Evolutionary conservation across 2,797 vertebrate genomes (phyloP), one percentile per base, ranked within the genome.

Genomic region (Semaprochilodus insignis): DNA sequence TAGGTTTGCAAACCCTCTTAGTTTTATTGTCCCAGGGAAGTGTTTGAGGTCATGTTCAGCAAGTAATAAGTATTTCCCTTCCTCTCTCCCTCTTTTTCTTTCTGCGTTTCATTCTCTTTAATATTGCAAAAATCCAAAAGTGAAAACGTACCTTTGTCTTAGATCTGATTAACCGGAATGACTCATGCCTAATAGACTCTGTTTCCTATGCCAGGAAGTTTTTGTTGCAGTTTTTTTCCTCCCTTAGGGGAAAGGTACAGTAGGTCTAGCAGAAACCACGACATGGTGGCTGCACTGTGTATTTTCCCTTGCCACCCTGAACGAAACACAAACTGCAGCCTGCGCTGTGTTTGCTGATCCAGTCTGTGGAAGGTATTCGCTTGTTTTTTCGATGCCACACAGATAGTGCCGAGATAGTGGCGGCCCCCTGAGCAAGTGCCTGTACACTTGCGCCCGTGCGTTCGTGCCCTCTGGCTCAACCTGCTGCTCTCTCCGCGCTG

Each of bases 131-230:
- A 60, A 79, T 63, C 86, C 52, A 60, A 88, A 31, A 92, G 81
- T 90, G 80, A 92, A 93, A 91, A 90, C 83, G 81, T 93, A 87
- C 89, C 83, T 90, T 91, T 89, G 89, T 91, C 88, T 84, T 86
- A 83, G 86, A 90, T 93, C 83, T 90, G 86, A 90, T 92, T 93
- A 90, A 90, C 36, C 59, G 83, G 69, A 85, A 85, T 91, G 87
- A 93, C 83, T 93, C 89, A 88, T 89, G 88, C 89, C 86, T 87
- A 88, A 89, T 70, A 87, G 87, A 83, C 84, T 86, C 89, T 78
- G 79, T 79, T 82, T 91, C 87, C 83, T 78, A 79, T 87, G 85
- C 91, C 88, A 89, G 89, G 88, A 91, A 88, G 88, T 91, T 93
- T 91, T 92, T 93, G 82, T 90, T 91, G 85, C 79, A 83, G 86